A percentile compares a stretch with the other conserved stretches of the same genome.
These are phyloP conservation scores for Eurytoma californica DNA, from an alignment of 2,888 invertebrate genomes.

Conservation along the genomic window DNA sequence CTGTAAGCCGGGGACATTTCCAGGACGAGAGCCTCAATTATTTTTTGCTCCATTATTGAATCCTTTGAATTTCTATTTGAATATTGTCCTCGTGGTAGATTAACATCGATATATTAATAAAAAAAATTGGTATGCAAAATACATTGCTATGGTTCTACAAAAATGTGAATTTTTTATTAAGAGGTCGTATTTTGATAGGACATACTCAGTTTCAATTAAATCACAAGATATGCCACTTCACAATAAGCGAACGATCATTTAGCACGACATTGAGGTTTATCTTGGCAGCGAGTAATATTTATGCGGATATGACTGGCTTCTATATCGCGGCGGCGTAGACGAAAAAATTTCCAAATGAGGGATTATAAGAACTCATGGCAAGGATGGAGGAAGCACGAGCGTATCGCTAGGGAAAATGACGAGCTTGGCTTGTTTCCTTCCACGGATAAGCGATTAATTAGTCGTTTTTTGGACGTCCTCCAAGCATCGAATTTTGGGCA, in stretches of 20 bases:
- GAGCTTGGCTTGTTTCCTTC: slow-evolving; percentile 56
- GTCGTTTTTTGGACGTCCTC: slow-evolving; percentile 53
- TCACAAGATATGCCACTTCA: too few relatives aligned
- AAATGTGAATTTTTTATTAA: too few relatives aligned
- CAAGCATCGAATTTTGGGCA: slow-evolving; percentile 56
- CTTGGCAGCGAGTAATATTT: slow-evolving; percentile 32
- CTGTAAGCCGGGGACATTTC: slow-evolving; percentile 42
- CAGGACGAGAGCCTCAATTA: slow-evolving; percentile 41
- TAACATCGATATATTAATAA: neutral
- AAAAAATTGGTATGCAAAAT: too few relatives aligned
- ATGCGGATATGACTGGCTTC: slow-evolving; percentile 20
- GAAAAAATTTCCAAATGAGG: slow-evolving; percentile 37
- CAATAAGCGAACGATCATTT: slow-evolving; percentile 34
- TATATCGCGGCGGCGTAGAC: slow-evolving; percentile 4
- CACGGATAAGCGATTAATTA: slow-evolving; percentile 57
- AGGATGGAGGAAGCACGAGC: neutral
- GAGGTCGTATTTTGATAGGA: too few relatives aligned
- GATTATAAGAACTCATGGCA: slow-evolving; percentile 24
- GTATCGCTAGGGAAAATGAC: slow-evolving; percentile 53
- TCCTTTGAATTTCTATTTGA: too few relatives aligned
- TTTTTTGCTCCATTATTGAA: slow-evolving; percentile 33
- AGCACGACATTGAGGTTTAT: slow-evolving; percentile 26
- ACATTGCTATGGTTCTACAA: too few relatives aligned
- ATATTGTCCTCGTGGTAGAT: too few relatives aligned
- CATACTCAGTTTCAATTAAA: too few relatives aligned